These are phyloP conservation scores for Macropis europaea DNA, from an alignment of 2,888 invertebrate genomes.

Conservation along the genomic window DNA sequence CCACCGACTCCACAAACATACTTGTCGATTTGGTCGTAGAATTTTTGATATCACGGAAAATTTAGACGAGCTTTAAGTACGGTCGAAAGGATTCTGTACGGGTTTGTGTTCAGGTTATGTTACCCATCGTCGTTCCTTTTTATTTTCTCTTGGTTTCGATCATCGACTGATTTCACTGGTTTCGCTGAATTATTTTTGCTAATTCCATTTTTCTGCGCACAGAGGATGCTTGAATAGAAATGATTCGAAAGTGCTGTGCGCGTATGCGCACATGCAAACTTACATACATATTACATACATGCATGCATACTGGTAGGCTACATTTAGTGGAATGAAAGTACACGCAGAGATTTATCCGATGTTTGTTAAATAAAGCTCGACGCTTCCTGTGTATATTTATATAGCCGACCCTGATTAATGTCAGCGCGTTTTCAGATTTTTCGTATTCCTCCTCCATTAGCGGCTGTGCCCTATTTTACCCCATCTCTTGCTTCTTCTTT, in stretches of 20 bases:
- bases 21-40: conserved; percentile 29
- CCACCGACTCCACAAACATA: conserved; percentile 41
- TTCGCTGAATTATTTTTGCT: too few species aligned
- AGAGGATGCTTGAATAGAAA: too few species aligned
- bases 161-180: too few species aligned
- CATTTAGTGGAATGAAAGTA: not conserved
- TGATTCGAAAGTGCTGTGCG: not conserved
- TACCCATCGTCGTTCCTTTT: conserved; percentile 24
- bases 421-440: conserved; percentile 12
- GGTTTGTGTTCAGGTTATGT: conserved; percentile 28
- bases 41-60: conserved; percentile 32
- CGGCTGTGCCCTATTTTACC: not conserved
- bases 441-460: conserved; percentile 10
- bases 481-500: not conserved
- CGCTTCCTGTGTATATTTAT: conserved; percentile 53
- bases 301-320: too few species aligned
- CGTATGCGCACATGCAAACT: too few species aligned
- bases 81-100: conserved; percentile 14
- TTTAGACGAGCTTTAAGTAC: conserved; percentile 21
- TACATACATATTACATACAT: too few species aligned
- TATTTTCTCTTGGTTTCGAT: not conserved
- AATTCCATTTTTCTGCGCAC: not conserved
- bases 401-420: conserved; percentile 25
- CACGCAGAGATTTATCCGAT: conserved; percentile 22
- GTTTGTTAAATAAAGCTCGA: conserved; percentile 19